These are phyloP conservation scores for Neodiprion pinetum DNA, from an alignment of 1,140 invertebrate species.

Conservation along the genomic window DNA sequence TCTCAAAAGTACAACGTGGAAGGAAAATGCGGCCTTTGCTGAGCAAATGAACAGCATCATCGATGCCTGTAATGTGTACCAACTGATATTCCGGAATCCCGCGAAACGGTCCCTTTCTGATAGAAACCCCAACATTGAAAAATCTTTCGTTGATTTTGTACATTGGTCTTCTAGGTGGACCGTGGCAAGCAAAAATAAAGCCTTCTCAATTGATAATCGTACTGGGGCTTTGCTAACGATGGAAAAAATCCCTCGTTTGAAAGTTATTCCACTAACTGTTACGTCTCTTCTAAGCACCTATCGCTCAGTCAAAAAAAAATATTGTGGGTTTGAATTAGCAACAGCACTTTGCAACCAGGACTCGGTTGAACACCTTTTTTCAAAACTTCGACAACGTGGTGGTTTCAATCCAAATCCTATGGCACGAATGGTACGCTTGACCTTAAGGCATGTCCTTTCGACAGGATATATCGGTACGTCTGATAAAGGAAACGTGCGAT, in stretches of 20 bases:
- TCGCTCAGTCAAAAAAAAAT: not conserved
- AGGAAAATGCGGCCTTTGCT: constrained; percentile 22
- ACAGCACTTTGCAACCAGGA: constrained; percentile 33
- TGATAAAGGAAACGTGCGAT: constrained; percentile 23
- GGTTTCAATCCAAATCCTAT: constrained; percentile 34
- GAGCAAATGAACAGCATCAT: constrained; percentile 27
- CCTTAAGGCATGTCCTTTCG: constrained; percentile 23
- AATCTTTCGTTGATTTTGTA: constrained; percentile 24
- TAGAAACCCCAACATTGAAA: constrained; percentile 25
- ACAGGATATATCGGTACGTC: constrained; percentile 20
- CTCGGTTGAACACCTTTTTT: constrained; percentile 32
- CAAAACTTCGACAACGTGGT: constrained; percentile 30
- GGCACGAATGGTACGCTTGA: constrained; percentile 19
- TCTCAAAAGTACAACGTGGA: constrained; percentile 23
- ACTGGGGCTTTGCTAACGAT: not conserved
- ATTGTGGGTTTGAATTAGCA: constrained; percentile 29
- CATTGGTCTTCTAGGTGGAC: constrained; percentile 28
- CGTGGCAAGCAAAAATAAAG: not conserved
- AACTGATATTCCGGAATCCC: constrained; percentile 14
- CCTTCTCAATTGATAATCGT: no score
- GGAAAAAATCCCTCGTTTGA: constrained; percentile 15
- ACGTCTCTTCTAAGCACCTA: not conserved
- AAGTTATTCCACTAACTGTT: constrained; percentile 13
- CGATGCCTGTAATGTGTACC: constrained; percentile 27
- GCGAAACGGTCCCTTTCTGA: constrained; percentile 26